Evolutionary conservation across 2,888 invertebrate species (phyloP).

Genomic region (Minunthozetes semirufus): DNA sequence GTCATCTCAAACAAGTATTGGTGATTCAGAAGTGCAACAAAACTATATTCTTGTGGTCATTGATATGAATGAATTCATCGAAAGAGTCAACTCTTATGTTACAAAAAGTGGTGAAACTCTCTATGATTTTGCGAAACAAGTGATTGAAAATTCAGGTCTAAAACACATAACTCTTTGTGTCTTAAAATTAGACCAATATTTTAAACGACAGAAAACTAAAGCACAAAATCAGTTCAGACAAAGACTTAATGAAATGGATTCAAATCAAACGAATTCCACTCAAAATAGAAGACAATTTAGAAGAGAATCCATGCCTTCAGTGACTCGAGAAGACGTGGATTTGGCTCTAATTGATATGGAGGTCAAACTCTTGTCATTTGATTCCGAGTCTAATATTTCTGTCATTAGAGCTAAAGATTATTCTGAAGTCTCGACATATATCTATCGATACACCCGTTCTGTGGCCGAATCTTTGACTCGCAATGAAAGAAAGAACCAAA

Average conservation of each 20-base stretch:
- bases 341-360: slow-evolving; percentile 24
- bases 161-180: slow-evolving; percentile 17
- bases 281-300: slow-evolving; percentile 4
- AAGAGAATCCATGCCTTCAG: background rate
- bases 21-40: background rate
- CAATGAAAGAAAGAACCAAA: background rate
- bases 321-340: slow-evolving; percentile 26
- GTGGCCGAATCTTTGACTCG: slow-evolving; percentile 21
- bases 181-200: slow-evolving; percentile 17
- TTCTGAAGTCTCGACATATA: background rate
- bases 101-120: slow-evolving; percentile 22
- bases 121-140: background rate
- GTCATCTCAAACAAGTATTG: slow-evolving; percentile 4
- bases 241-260: slow-evolving; percentile 11
- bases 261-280: background rate
- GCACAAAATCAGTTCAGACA: slow-evolving; percentile 14
- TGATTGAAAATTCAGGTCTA: background rate
- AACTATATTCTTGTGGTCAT: slow-evolving; percentile 12
- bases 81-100: slow-evolving; percentile 5
- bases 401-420: background rate
- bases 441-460: slow-evolving; percentile 28
- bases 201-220: slow-evolving; percentile 7
- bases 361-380: slow-evolving; percentile 9
- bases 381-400: background rate
- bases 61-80: background rate